Conservation (phyloP, 2,888 invertebrate genomes). For the Griposia aprilina region DNA sequence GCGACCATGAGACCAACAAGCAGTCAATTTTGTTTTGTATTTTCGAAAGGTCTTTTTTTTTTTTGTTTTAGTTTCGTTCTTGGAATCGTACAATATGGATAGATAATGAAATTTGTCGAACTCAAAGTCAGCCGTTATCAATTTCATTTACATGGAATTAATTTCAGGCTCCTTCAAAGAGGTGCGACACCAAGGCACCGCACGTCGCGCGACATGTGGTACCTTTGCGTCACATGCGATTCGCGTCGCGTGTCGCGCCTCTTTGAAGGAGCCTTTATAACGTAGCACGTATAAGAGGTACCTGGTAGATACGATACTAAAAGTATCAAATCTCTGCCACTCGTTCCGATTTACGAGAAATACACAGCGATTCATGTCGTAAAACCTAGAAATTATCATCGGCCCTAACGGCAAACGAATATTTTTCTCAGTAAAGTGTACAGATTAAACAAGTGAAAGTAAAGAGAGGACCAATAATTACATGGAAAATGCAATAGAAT, state of each 20-base stretch:
- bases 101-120: not conserved
- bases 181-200: too few species aligned
- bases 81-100: not conserved
- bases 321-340: not conserved
- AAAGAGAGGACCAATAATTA: not conserved
- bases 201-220: too few species aligned
- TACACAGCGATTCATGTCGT: not conserved
- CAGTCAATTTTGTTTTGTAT: not conserved
- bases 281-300: not conserved
- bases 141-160: not conserved
- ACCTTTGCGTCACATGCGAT: too few species aligned
- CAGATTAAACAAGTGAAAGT: constrained; percentile 6
- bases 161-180: too few species aligned
- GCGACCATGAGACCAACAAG: not conserved
- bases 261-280: too few species aligned
- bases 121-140: not conserved
- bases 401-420: not conserved
- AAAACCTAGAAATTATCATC: not conserved
- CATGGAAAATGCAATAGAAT: not conserved
- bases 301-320: not conserved
- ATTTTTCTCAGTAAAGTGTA: not conserved
- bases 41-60: too few species aligned
- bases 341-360: not conserved
- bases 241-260: too few species aligned
- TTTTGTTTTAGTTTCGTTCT: not conserved